Evolutionary conservation across 1,140 invertebrate genomes (phyloP).

Genomic region (Sarcophaga bullata): DNA sequence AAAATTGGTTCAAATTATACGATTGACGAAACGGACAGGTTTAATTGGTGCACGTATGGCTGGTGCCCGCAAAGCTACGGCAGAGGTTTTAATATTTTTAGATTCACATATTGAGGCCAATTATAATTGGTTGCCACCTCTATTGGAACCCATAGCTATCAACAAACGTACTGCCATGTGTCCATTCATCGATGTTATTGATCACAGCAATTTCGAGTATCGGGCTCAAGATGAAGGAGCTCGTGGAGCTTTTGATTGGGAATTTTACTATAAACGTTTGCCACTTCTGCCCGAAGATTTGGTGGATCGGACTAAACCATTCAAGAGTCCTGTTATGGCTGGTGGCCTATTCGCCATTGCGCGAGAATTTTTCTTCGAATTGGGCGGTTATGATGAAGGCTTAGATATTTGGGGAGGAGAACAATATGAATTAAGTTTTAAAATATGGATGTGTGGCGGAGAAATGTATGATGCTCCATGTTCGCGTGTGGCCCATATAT

Average conservation of each 20-base stretch:
- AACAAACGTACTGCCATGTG: constrained; percentile 91
- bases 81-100: constrained; percentile 89
- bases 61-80: constrained; percentile 84
- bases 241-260: constrained; percentile 96
- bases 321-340: constrained; percentile 93
- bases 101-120: constrained; percentile 96
- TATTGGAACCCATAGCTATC: constrained; percentile 89
- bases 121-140: constrained; percentile 94
- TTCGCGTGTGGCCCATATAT: constrained; percentile 95
- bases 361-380: constrained; percentile 92
- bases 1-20: constrained; percentile 79
- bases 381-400: constrained; percentile 93
- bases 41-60: constrained; percentile 88
- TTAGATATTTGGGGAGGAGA: constrained; percentile 98
- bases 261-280: constrained; percentile 94
- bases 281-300: constrained; percentile 86
- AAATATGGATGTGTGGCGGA: constrained; percentile 92
- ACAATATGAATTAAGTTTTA: constrained; percentile 97
- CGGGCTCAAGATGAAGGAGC: constrained; percentile 94
- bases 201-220: constrained; percentile 93
- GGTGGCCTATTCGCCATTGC: constrained; percentile 94
- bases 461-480: constrained; percentile 92
- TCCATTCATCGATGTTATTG: constrained; percentile 96
- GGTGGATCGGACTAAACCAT: constrained; percentile 86
- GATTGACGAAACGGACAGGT: constrained; percentile 79